phyloP scores from a whole-genome alignment of 2,797 vertebrate genomes.

The Craterocephalus amniculus region DNA sequence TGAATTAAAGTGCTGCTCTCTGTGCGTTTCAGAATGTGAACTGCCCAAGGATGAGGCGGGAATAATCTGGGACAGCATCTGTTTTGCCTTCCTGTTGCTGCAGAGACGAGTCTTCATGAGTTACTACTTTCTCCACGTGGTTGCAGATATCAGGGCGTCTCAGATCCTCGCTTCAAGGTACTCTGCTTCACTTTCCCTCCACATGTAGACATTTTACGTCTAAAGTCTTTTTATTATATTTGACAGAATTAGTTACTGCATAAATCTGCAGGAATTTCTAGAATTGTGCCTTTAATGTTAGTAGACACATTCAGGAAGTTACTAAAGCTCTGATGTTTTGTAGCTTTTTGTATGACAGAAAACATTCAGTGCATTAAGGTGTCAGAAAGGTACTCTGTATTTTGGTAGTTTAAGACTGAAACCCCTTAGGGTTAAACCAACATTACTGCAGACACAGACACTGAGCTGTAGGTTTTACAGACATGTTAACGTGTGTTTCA shows the following conservation, averaged over 20 bases:
- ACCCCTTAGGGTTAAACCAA: not conserved
- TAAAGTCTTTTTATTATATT: not conserved
- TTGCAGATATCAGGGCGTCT: constrained; percentile 96
- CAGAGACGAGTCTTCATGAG: constrained; percentile 99
- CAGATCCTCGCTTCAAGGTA: constrained; percentile 98
- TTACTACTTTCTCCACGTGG: constrained; percentile 98
- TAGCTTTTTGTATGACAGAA: not conserved
- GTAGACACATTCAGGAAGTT: not conserved
- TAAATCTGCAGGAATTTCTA: not conserved
- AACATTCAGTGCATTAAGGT: not conserved
- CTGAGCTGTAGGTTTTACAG: not conserved
- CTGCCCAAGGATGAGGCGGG: constrained; percentile 92
- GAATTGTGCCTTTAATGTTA: not conserved
- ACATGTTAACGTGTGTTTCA: constrained; percentile 68
- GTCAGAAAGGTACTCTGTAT: not conserved
- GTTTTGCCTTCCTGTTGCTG: constrained; percentile 95
- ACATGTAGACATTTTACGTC: not conserved
- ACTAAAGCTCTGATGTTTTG: not conserved
- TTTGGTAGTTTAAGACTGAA: not conserved
- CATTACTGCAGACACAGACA: not conserved
- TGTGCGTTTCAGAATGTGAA: constrained; percentile 77
- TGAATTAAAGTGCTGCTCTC: not conserved
- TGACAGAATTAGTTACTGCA: not conserved
- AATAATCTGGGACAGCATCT: constrained; percentile 99
- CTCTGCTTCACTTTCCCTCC: not conserved